phyloP scores from a whole-genome alignment of 2,888 invertebrate species.

The Eristalinus sepulchralis region DNA sequence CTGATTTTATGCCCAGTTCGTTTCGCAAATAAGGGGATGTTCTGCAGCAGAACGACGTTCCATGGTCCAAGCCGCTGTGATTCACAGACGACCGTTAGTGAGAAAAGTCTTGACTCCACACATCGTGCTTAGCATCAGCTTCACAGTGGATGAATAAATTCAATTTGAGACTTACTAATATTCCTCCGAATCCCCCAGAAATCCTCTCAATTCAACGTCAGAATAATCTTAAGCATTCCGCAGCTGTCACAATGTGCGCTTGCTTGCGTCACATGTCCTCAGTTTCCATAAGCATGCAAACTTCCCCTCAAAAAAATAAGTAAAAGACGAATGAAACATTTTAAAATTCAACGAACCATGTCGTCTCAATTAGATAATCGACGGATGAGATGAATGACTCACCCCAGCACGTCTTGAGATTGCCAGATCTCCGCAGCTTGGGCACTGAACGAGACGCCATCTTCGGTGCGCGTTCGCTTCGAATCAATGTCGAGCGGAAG shows the following conservation, averaged over 20 bases:
- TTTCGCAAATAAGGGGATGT: background rate
- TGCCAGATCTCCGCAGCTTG: background rate
- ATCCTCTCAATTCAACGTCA: background rate
- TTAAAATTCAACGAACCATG: background rate
- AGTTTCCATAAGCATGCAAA: background rate
- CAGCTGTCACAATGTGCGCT: background rate
- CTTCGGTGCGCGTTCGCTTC: background rate
- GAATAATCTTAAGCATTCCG: background rate
- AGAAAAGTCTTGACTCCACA: background rate
- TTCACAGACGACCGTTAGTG: background rate
- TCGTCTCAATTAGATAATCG: background rate
- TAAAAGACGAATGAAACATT: background rate
- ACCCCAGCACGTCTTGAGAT: background rate
- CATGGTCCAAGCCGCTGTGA: background rate
- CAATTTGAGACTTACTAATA: too few species aligned
- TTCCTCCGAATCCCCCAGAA: background rate
- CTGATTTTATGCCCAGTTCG: too few species aligned
- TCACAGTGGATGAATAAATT: too few species aligned
- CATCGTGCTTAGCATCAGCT: background rate
- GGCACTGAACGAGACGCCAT: background rate
- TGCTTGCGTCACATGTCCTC: background rate
- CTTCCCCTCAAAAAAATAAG: background rate
- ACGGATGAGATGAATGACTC: background rate
- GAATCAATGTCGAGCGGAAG: background rate
- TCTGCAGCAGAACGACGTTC: background rate